Base-by-base conservation (phyloP, 1,140 invertebrate species). In the Temnothorax longispinosus region DNA sequence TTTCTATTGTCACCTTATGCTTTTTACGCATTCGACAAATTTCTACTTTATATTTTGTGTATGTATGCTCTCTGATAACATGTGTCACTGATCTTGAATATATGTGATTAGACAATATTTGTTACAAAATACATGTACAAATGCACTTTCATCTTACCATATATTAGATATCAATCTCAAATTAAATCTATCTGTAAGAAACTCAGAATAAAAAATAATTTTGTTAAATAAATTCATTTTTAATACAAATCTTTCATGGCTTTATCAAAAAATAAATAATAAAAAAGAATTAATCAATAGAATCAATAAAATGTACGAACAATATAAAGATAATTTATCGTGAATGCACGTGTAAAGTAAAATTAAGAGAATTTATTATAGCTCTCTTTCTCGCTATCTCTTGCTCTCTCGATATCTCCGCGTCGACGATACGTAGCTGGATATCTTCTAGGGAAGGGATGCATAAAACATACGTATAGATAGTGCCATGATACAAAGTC, bases 391-490 rank as follows among this genome's bases (percentile, higher is more conserved):
- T 78, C 18, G 32, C 38, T 32, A 15, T 44, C 8, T 32, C 27
- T 50, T 1, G 32, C 21, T 52, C 21, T 77, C 6, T 64, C 27
- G 10, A 87, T 81, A 89, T 88, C 44, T 41, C 11, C 56, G 21
- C 44, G 65, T 85, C 72, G 56, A 90, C 72, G 78, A 86, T 84
- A 89, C 80, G 88, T 76, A 64, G 60, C 87, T 84, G 78, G 69
- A 72, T 54, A 90, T 75, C 74, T 90, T 71, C 58, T 56, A 78
- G 52, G 58, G 50, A 47, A 76, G 56, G 47, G 87, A 91, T 91
- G 87, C 89, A 90, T 89, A 90, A 91, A 91, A 91, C 89, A 89
- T 91, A 81, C 78, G 90, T 76, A 80, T 88, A 86, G 58, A 84
- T 87, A 89, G 82, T 77, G 50, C 44, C 54, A 80, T 52, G 75